These are phyloP conservation scores for Paradoxurus hermaphroditus DNA, from an alignment of 2,113 vertebrate genomes.

Conservation along the genomic window DNA sequence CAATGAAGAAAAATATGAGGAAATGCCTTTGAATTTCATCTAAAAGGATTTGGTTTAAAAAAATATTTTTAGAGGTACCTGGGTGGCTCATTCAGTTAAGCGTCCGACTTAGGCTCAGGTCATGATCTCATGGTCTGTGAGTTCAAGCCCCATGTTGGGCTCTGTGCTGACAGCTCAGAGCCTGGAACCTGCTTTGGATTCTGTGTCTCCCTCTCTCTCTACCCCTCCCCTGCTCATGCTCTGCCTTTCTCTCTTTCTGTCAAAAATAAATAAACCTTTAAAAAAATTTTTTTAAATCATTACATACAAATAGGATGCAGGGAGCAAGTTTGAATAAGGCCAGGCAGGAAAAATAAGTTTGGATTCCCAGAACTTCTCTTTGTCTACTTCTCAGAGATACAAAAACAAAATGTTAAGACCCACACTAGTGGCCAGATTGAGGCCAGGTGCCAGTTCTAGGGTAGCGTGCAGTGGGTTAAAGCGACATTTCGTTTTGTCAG, in stretches of 20 bases:
- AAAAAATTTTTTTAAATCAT: not conserved
- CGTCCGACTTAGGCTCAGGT: too few species aligned
- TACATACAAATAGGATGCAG: not conserved
- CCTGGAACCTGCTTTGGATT: too few species aligned
- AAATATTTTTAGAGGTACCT: not conserved
- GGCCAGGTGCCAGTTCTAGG: slow-evolving; percentile 2
- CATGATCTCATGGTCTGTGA: too few species aligned
- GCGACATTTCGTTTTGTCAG: slow-evolving; percentile 41
- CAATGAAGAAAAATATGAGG: not conserved
- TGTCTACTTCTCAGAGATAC: not conserved
- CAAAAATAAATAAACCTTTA: too few species aligned
- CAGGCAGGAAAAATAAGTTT: not conserved
- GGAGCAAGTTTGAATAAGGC: not conserved
- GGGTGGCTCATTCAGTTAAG: too few species aligned
- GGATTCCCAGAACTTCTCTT: not conserved
- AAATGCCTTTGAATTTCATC: not conserved
- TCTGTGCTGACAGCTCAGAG: too few species aligned
- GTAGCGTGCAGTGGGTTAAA: slow-evolving; percentile 1
- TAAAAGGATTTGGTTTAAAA: not conserved
- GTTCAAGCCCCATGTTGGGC: too few species aligned
- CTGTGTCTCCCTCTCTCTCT: too few species aligned
- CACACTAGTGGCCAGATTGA: not conserved
- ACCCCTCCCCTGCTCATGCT: too few species aligned
- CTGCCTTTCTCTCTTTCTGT: too few species aligned
- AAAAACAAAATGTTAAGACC: not conserved